phyloP scores from a whole-genome alignment of 1,140 invertebrate species.

The Euborellia annulipes region DNA sequence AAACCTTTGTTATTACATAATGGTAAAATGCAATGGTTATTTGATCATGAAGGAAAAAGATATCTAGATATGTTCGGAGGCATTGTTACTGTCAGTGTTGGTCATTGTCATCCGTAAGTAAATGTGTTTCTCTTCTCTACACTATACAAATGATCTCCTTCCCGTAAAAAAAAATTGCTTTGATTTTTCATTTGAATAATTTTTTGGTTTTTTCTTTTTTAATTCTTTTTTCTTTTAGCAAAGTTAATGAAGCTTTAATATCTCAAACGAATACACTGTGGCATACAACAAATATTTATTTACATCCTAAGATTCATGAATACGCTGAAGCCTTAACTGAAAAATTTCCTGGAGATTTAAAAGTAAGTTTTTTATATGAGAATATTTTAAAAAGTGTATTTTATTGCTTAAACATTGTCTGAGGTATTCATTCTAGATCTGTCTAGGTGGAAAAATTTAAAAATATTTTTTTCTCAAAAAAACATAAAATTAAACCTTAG shows the following conservation, averaged over 20 bases:
- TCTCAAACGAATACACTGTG: conserved; percentile 70
- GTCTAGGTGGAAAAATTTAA: too few relatives aligned
- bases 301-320: conserved; percentile 78
- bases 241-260: conserved; percentile 56
- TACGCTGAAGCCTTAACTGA: conserved; percentile 66
- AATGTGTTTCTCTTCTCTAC: not conserved
- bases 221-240: conserved; percentile 31
- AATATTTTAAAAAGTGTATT: not conserved
- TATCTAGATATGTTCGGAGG: conserved; percentile 93
- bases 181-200: too few relatives aligned
- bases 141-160: too few relatives aligned
- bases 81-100: conserved; percentile 93
- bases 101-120: conserved; percentile 95
- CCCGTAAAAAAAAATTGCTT: too few relatives aligned
- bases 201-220: too few relatives aligned
- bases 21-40: conserved; percentile 85
- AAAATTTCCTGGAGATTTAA: conserved; percentile 72
- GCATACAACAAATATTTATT: conserved; percentile 85
- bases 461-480: too few relatives aligned
- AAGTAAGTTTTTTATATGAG: conserved; percentile 34
- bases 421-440: conserved; percentile 5
- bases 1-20: conserved; percentile 70
- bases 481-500: too few relatives aligned
- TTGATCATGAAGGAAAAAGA: conserved; percentile 65
- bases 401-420: conserved; percentile 6